Evolutionary conservation across 2,113 vertebrate species (phyloP).

Genomic region (Carassius gibelio): DNA sequence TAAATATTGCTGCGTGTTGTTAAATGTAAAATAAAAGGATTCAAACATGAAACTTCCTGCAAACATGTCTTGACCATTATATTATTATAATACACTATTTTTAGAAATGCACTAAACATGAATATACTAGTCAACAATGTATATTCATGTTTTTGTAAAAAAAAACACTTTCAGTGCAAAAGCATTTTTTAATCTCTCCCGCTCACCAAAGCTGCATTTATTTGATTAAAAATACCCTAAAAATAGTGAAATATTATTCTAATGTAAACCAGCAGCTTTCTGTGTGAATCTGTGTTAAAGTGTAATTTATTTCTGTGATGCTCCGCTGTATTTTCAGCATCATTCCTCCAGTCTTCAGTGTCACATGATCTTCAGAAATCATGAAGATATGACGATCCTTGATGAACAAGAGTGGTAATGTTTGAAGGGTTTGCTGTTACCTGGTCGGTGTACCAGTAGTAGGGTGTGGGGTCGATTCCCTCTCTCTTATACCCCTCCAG

Average conservation of each 20-base stretch:
- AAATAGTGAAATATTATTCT: not conserved
- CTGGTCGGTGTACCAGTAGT: conserved; percentile 93
- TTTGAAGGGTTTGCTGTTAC: conserved; percentile 57
- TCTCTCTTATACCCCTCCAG: conserved; percentile 92
- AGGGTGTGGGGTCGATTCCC: conserved; percentile 88
- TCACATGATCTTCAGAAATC: not conserved
- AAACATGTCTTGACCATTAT: not conserved
- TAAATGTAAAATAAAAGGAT: not conserved
- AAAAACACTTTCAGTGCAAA: not conserved
- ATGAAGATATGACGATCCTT: not conserved
- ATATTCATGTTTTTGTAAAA: too few species aligned
- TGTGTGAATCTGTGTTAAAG: too few species aligned
- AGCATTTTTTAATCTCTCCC: not conserved
- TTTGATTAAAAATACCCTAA: not conserved
- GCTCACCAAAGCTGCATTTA: not conserved
- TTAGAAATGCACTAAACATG: not conserved
- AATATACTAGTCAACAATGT: not conserved
- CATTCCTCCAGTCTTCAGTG: not conserved
- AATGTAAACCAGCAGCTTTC: not conserved
- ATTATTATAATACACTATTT: too few species aligned
- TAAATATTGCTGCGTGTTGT: not conserved
- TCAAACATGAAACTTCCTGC: not conserved
- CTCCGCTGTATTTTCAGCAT: not conserved
- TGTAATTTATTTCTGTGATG: too few species aligned
- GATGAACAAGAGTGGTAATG: too few species aligned